Percentiles rank a stretch among this genome's conserved stretches.
These are phyloP conservation scores for Papilio machaon DNA, from an alignment of 1,140 invertebrate genomes.

Conservation along the genomic window DNA sequence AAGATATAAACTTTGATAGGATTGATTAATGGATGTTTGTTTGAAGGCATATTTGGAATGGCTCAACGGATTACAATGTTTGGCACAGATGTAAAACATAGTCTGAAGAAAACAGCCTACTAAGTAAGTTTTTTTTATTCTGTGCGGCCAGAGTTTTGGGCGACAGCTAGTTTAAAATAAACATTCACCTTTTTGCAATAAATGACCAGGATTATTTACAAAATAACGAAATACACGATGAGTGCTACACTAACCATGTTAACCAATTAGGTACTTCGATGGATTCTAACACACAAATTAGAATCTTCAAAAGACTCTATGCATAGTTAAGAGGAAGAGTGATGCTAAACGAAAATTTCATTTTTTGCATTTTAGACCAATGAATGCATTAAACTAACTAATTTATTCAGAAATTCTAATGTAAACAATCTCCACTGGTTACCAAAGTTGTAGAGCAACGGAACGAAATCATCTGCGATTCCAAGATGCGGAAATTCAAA, in stretches of 20 bases:
- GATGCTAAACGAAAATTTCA: background rate
- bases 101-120: too few relatives aligned
- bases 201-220: background rate
- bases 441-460: slow-evolving; percentile 3
- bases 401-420: background rate
- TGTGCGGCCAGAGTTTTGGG: too few relatives aligned
- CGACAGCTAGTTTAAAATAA: too few relatives aligned
- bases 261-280: too few relatives aligned
- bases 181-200: background rate
- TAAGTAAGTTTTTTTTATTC: too few relatives aligned
- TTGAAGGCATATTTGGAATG: too few relatives aligned
- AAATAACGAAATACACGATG: background rate
- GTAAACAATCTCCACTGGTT: background rate
- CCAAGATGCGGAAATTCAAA: slow-evolving; percentile 12
- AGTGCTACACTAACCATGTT: background rate
- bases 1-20: too few relatives aligned
- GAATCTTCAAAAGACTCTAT: background rate
- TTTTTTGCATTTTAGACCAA: background rate
- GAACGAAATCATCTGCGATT: background rate
- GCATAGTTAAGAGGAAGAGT: background rate
- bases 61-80: too few relatives aligned
- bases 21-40: too few relatives aligned
- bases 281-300: background rate
- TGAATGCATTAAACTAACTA: background rate
- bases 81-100: too few relatives aligned